Base-by-base conservation (phyloP, 2,888 invertebrate genomes). In the Polymixis lichenea region DNA sequence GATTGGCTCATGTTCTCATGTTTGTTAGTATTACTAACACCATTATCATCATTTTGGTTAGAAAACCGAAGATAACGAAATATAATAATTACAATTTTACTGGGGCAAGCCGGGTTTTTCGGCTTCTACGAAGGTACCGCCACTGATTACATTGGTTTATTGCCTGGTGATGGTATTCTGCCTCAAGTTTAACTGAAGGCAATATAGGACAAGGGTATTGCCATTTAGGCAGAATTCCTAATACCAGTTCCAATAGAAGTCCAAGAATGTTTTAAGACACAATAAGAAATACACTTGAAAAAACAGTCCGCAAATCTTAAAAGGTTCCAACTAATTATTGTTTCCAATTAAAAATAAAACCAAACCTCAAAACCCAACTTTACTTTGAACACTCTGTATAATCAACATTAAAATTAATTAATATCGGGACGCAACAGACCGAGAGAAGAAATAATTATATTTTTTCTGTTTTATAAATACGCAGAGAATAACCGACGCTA, bases 401-500 rank as follows among this genome's bases (percentile, higher is more conserved):
- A 70, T 58, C 72, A 85, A 82, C 62, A 85, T 85, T 72, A 75
- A 9, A 46, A 81, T 82, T 81, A 85, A 83, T 86, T 83, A 82
- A 83, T 60, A 80, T 75, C 53, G 46, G 46, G 32, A 69, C 62
- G 77, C 68, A 71, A 72, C 53, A 65, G n/a, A 60, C 60, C 46
- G 25, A 60, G 17, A 64, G 43, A 60, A 67, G n/a, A 71, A 67
- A 75, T 55, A 56, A 75, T 62, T 8, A 73, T 68, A 82, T 80
- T 82, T 88, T 86, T 83, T 83, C 77, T 64, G 69, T 78, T 75
- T 77, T 67, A 61, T 64, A 64, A 62, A 75, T 22, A 46, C 17
- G n/a, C 80, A 80, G 13, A 46, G 74, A 70, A 89, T 85, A 85
- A 78, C 70, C 76, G 72, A 85, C 87, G 68, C 75, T 88, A 87